phyloP scores from a whole-genome alignment of 1,140 invertebrate species.

The Drosophila mauritiana region DNA sequence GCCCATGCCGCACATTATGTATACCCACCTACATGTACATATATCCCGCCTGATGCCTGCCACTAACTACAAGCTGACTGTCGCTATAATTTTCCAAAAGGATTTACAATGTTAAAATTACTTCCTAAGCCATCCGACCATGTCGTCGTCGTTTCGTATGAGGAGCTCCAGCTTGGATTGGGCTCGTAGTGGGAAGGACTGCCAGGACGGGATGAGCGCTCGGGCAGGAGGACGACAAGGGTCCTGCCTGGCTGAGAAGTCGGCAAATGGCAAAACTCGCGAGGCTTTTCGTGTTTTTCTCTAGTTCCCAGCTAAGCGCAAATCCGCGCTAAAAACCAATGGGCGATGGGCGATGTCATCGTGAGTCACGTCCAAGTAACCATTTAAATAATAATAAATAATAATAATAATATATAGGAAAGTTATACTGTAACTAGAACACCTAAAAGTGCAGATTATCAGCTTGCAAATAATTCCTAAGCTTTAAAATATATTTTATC shows the following conservation, averaged over 20 bases:
- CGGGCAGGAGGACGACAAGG: neutral
- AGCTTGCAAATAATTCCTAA: no score
- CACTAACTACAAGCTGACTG: slow-evolving; percentile 81
- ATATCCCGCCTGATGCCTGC: slow-evolving; percentile 53
- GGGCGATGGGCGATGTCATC: slow-evolving; percentile 9
- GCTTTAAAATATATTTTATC: no score
- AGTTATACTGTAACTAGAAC: no score
- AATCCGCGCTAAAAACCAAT: slow-evolving; percentile 61
- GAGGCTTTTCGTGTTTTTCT: slow-evolving; percentile 43
- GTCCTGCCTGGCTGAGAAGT: slow-evolving; percentile 13
- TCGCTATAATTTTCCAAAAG: slow-evolving; percentile 81
- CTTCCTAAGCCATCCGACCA: slow-evolving; percentile 81
- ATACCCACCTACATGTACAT: slow-evolving; percentile 2
- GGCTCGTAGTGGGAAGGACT: neutral
- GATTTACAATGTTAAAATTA: slow-evolving; percentile 82
- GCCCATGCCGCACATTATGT: neutral
- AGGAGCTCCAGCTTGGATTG: slow-evolving; percentile 17
- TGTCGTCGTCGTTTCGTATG: slow-evolving; percentile 61
- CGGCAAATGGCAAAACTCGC: slow-evolving; percentile 38
- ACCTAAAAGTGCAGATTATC: no score
- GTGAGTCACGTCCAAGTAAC: neutral
- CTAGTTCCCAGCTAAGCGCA: slow-evolving; percentile 65
- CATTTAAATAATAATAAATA: neutral
- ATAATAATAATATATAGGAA: neutral
- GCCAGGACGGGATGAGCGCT: neutral